Evolutionary conservation across 1,140 invertebrate species (phyloP), one percentile per base, ranked within the genome.

Genomic region (Bilobella aurantiaca): DNA sequence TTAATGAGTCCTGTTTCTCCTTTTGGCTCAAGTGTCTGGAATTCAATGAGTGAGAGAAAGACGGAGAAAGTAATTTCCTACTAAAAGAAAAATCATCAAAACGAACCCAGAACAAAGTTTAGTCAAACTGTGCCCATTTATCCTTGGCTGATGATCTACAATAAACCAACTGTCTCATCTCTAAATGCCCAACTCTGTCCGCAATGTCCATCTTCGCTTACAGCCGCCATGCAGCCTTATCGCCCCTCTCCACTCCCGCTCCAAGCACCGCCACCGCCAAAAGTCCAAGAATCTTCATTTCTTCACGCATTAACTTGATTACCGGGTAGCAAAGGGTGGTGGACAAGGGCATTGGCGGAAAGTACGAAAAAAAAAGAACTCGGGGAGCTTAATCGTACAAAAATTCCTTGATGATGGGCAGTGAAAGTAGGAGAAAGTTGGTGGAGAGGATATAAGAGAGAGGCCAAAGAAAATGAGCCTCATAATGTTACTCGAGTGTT

Each of bases 141-240:
- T 5, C 12, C 14, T 53, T 53, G 12, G 49, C 49, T 53, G 49
- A 53, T 53, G 49, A 53, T 53, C 49, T 53, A 53, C 49, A 53
- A 53, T 53, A 53, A 53, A 53, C 49, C 49, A 53, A 53, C 49
- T 53, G 49, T 53, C 49, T 53, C 49, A 53, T 53, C 49, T 53
- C 49, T 23, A 18, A 16, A 42, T 42, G 37, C 37, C 37, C n/a
- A 8, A 42, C 8, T 12, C 37, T 42, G n/a, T 42, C 37, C 37
- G 8, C n/a, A 42, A 42, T 42, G 37, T n/a, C 37, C 37, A 42
- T 42, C n/a, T n/a, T n/a, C n/a, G n/a, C n/a, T n/a, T n/a, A n/a
- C n/a, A n/a, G n/a, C n/a, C n/a, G n/a, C n/a, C n/a, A n/a, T n/a
- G n/a, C n/a, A 12, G 23, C 49, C 5, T 23, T 53, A 5, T 23